Conservation (phyloP, 2,113 vertebrate species). For the Rhabdomys dilectus region DNA sequence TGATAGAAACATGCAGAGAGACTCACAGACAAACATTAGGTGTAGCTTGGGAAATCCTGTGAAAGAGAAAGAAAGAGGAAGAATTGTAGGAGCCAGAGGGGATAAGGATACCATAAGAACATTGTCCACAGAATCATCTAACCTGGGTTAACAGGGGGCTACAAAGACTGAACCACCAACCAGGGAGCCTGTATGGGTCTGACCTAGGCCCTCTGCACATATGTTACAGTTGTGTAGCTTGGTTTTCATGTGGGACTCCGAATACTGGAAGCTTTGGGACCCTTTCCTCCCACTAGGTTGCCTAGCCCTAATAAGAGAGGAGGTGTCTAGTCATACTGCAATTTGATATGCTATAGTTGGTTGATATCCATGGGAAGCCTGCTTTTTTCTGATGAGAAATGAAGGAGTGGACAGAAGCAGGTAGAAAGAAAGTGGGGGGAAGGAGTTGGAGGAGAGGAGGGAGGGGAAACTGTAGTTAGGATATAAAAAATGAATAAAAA, state of each 20-base stretch:
- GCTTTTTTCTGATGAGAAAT: neutral
- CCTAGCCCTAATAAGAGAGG: neutral
- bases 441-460: neutral
- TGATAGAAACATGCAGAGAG: neutral
- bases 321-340: neutral
- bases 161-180: neutral
- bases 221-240: neutral
- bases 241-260: neutral
- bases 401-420: neutral
- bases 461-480: neutral
- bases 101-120: neutral
- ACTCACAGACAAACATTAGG: neutral
- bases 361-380: neutral
- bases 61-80: neutral
- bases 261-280: neutral
- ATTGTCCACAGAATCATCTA: neutral
- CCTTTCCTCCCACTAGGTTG: neutral
- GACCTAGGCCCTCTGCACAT: neutral
- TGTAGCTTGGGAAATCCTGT: neutral
- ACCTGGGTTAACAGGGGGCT: neutral
- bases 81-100: neutral
- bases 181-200: neutral
- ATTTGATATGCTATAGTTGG: neutral
- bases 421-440: neutral
- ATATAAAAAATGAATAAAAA: neutral